Evolutionary conservation across 2,113 vertebrate genomes (phyloP).

Genomic region (Cyprinodon tularosa): DNA sequence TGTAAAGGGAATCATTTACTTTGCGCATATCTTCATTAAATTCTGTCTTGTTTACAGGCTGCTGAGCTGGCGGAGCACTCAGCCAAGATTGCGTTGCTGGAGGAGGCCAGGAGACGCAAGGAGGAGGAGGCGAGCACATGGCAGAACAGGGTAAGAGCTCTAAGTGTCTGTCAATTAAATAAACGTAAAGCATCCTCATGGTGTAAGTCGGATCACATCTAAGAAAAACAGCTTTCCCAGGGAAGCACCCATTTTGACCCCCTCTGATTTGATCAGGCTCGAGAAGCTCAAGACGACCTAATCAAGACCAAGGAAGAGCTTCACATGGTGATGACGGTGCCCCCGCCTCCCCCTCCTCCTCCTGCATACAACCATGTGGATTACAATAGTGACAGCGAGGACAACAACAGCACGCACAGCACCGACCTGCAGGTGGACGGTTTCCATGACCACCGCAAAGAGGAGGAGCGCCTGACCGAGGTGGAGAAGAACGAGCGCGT

Average conservation of each 20-base stretch:
- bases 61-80: constrained; percentile 90
- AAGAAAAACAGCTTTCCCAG: neutral
- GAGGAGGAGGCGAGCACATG: constrained; percentile 90
- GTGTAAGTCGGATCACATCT: neutral
- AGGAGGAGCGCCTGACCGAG: constrained; percentile 91
- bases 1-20: neutral
- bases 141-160: constrained; percentile 87
- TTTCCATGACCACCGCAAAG: constrained; percentile 86
- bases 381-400: constrained; percentile 85
- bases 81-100: constrained; percentile 87
- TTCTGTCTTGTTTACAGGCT: constrained; percentile 75
- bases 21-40: neutral
- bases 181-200: neutral
- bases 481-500: constrained; percentile 94
- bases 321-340: constrained; percentile 84
- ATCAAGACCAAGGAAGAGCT: constrained; percentile 92
- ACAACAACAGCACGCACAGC: constrained; percentile 85
- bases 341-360: constrained; percentile 82
- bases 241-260: neutral
- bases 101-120: constrained; percentile 88
- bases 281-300: constrained; percentile 88
- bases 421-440: constrained; percentile 87
- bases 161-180: neutral
- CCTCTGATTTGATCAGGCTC: constrained; percentile 80
- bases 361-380: constrained; percentile 82